Evolutionary conservation across 1,140 invertebrate genomes (phyloP).

Genomic region (Harlomillsia oculata): DNA sequence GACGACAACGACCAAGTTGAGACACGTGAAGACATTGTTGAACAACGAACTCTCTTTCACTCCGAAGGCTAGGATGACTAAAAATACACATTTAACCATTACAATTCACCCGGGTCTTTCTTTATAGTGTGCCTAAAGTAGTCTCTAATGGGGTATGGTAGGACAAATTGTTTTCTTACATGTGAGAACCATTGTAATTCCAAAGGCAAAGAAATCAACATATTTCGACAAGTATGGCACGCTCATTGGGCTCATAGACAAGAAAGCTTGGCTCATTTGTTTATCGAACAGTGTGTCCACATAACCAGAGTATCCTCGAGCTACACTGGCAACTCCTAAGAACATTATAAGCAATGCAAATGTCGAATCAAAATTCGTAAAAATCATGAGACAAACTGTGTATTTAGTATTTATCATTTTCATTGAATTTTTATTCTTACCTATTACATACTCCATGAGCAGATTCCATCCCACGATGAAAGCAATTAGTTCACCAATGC

Average conservation of each 20-base stretch:
- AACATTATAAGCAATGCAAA: constrained; percentile 3
- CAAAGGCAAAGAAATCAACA: constrained; percentile 70
- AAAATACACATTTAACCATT: no score
- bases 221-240: constrained; percentile 63
- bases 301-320: constrained; percentile 72
- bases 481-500: constrained; percentile 69
- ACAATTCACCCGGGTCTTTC: no score
- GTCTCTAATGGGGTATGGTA: not conserved
- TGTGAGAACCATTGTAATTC: constrained; percentile 55
- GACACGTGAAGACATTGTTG: constrained; percentile 79
- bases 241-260: constrained; percentile 57
- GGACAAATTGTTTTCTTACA: constrained; percentile 36
- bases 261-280: constrained; percentile 61
- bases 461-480: constrained; percentile 79
- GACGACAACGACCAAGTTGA: constrained; percentile 75
- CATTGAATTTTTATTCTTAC: constrained; percentile 43
- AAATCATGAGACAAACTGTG: not conserved
- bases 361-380: not conserved
- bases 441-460: constrained; percentile 80
- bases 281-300: constrained; percentile 65
- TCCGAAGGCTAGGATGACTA: constrained; percentile 59
- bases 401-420: not conserved
- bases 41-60: constrained; percentile 79
- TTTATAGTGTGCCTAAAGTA: no score
- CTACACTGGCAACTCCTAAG: constrained; percentile 76